Evolutionary conservation across 2,113 vertebrate species (phyloP), one percentile per base, ranked within the genome.

Genomic region (Mustelus asterias): DNA sequence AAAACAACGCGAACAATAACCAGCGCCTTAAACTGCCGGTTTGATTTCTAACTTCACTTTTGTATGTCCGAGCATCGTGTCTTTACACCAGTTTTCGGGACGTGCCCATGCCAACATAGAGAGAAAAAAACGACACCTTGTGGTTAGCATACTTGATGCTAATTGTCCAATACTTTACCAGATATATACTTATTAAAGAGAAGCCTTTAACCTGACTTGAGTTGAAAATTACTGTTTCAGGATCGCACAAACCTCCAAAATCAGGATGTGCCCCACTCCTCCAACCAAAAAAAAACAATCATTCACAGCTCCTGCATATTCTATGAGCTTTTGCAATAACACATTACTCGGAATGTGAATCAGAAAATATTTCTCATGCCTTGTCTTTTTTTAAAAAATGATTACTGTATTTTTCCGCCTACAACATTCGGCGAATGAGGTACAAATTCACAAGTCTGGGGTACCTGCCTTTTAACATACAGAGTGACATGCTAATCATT

Each of bases 101-200:
- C 29, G 29, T 33, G 58, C 54, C 80, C 1, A 29, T 29, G 26
- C 3, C 60, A 63, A 63, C 8, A 63, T 63, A 63, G 58, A n/a
- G 48, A 54, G 48, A 54, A 54, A 54, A 54, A 54, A 76, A 63
- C 63, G 10, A 92, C 88, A 60, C 29, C 54, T 33, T 92, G 88
- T 60, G 58, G 88, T 92, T 60, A 60, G 88, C 88, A n/a, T 92
- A 63, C 33, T 7, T 92, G 60, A 33, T 60, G 88, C 58, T 92
- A 92, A 92, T 92, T 92, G 88, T 92, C 88, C 29, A 92, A 92
- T 92, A 60, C 88, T 92, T 92, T 92, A n/a, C 58, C 88, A 92
- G 88, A 90, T 92, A 63, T 63, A 92, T 63, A 92, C 88, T 92
- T 63, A 92, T 92, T 92, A 92, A 92, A 92, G 88, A 92, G 88